Evolutionary conservation across 35 echinoderm and acorn worm species (phyloP).

Genomic region (Stichopus chloronotus): DNA sequence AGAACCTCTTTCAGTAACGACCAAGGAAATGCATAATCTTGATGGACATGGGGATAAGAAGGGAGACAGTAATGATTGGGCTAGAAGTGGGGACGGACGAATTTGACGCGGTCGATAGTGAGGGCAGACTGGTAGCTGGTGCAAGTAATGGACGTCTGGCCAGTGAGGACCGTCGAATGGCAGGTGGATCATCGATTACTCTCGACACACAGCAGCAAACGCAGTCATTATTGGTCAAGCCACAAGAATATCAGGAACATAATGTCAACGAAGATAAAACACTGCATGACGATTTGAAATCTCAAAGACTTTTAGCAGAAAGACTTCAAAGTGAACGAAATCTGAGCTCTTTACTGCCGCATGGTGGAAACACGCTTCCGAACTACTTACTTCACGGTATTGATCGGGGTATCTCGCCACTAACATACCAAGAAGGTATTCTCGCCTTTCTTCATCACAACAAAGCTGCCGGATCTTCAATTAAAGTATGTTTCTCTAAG

Average conservation of each 20-base stretch:
- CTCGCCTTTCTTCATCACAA: constrained; percentile 43
- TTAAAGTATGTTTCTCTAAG: background rate
- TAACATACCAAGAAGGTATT: constrained; percentile 11
- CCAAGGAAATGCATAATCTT: background rate
- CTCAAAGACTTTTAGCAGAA: no score
- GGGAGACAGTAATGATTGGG: background rate
- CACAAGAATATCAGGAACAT: background rate
- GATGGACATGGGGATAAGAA: background rate
- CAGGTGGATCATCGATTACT: background rate
- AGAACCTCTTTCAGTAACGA: background rate
- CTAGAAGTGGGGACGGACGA: background rate
- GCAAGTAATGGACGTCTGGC: background rate
- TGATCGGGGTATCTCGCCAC: background rate
- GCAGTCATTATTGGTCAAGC: background rate
- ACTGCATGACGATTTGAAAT: no score
- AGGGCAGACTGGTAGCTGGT: background rate
- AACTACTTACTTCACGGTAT: constrained; percentile 10
- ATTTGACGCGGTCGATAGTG: background rate
- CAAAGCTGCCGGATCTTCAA: constrained; percentile 38
- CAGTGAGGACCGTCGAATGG: background rate
- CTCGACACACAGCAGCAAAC: background rate
- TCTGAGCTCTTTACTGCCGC: background rate
- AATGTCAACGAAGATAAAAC: background rate
- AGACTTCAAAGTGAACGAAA: background rate
- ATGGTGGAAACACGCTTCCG: constrained; percentile 23